A percentile compares a stretch with the other conserved stretches of the same genome.
These are phyloP conservation scores for Poecilobothrus nobilitatus DNA, from an alignment of 2,888 invertebrate species.

Conservation along the genomic window DNA sequence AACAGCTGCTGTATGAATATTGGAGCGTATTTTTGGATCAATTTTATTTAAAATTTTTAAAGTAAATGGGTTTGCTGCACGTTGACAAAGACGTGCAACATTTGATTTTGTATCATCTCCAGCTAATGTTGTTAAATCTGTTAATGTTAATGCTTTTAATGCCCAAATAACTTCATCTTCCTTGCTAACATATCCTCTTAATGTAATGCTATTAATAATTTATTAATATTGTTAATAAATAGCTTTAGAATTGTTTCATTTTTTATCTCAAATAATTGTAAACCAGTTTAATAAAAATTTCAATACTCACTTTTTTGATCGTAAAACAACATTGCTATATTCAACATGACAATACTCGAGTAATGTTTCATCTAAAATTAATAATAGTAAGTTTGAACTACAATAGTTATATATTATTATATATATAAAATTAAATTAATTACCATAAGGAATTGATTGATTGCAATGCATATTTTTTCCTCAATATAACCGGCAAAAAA, in stretches of 20 bases:
- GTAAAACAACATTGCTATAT: neutral
- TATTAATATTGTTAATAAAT: neutral
- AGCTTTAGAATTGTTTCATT: too few species aligned
- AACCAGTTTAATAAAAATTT: too few species aligned
- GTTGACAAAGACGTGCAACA: slow-evolving; percentile 67
- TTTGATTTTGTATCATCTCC: slow-evolving; percentile 72
- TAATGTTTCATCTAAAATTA: neutral
- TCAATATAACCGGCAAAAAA: too few species aligned
- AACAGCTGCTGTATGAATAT: slow-evolving; percentile 73
- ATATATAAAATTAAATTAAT: too few species aligned
- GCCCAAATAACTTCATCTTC: slow-evolving; percentile 64
- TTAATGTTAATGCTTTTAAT: slow-evolving; percentile 69
- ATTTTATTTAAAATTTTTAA: slow-evolving; percentile 25
- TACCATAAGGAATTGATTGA: neutral
- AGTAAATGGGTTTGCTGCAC: slow-evolving; percentile 51
- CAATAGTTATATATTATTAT: too few species aligned
- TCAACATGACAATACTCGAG: neutral
- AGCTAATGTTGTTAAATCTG: slow-evolving; percentile 87
- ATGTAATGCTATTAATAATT: neutral
- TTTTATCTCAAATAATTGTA: neutral
- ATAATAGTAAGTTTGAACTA: too few species aligned
- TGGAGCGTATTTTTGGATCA: slow-evolving; percentile 29
- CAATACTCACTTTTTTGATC: neutral
- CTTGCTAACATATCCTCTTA: slow-evolving; percentile 29
- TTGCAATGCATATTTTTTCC: neutral